A percentile compares a stretch with the other conserved stretches of the same genome.
phyloP scores from a whole-genome alignment of 2,113 vertebrate genomes.

The Brachyistius frenatus region DNA sequence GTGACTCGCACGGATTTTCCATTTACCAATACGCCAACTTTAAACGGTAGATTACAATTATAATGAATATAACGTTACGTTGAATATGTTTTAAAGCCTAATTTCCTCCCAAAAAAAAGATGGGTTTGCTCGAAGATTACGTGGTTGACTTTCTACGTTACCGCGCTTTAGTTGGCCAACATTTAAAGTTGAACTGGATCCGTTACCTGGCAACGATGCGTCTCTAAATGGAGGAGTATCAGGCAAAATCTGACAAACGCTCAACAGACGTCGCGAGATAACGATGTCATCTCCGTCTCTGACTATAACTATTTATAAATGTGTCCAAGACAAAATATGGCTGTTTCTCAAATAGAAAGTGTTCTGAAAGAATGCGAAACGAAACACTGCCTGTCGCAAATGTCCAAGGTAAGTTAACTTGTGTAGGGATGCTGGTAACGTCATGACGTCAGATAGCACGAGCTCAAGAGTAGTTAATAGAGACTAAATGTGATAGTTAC shows the following conservation, averaged over 20 bases:
- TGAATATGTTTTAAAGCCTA: not conserved
- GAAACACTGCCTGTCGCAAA: constrained; percentile 60
- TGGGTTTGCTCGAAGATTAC: not conserved
- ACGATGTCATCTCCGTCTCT: not conserved
- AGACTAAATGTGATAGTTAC: too few species aligned
- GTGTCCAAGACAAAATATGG: constrained; percentile 33
- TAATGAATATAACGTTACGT: not conserved
- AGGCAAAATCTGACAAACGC: constrained; percentile 1
- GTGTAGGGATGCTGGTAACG: not conserved
- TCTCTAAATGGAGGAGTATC: not conserved
- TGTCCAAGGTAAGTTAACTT: constrained; percentile 54
- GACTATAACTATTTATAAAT: not conserved
- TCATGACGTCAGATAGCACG: not conserved
- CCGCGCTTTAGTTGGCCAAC: constrained; percentile 56
- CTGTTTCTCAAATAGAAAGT: constrained; percentile 19
- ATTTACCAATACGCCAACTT: too few species aligned
- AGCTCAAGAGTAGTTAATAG: not conserved
- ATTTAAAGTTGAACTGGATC: not conserved
- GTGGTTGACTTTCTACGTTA: accelerated
- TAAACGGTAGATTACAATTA: not conserved
- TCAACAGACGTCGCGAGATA: not conserved
- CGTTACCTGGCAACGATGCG: constrained; percentile 63
- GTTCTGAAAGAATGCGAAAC: constrained; percentile 43
- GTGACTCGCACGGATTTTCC: constrained; percentile 2
- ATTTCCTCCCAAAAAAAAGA: too few species aligned